A percentile compares a stretch with the other conserved stretches of the same genome.
phyloP scores from a whole-genome alignment of 2,797 vertebrate species.

The Silurus lanzhouensis region DNA sequence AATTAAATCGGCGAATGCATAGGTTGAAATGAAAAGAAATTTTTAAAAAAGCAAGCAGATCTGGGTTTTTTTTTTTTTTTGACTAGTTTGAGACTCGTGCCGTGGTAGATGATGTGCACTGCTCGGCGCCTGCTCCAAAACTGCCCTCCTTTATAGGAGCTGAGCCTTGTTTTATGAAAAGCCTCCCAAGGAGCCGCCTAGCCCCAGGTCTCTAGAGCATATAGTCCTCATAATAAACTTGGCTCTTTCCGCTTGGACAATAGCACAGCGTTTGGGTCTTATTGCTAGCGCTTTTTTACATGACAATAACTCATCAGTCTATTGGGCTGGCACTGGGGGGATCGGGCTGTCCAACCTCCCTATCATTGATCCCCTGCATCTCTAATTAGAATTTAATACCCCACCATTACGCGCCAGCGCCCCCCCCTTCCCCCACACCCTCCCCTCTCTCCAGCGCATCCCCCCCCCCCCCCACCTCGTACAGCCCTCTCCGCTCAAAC shows the following conservation, averaged over 20 bases:
- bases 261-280: slow-evolving; percentile 99
- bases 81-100: slow-evolving; percentile 78
- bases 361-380: slow-evolving; percentile 99
- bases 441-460: slow-evolving; percentile 49
- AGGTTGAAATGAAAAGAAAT: slow-evolving; percentile 48
- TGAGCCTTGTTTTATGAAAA: slow-evolving; percentile 99
- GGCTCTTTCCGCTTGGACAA: slow-evolving; percentile 99
- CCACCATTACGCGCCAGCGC: slow-evolving; percentile 92
- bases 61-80: slow-evolving; percentile 69
- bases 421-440: slow-evolving; percentile 65
- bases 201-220: slow-evolving; percentile 99
- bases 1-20: slow-evolving; percentile 58
- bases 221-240: slow-evolving; percentile 99
- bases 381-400: slow-evolving; percentile 99
- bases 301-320: slow-evolving; percentile 99
- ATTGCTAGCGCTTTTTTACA: slow-evolving; percentile 99
- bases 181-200: slow-evolving; percentile 99
- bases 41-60: slow-evolving; percentile 63
- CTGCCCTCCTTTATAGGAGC: slow-evolving; percentile 99
- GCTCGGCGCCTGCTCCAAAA: slow-evolving; percentile 97
- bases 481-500: slow-evolving; percentile 79
- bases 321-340: slow-evolving; percentile 99
- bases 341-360: slow-evolving; percentile 99
- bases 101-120: slow-evolving; percentile 94
- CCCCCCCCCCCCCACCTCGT: slow-evolving; percentile 69